Evolutionary conservation across 1,140 invertebrate genomes (phyloP).

Genomic region (Drosophila tristis): DNA sequence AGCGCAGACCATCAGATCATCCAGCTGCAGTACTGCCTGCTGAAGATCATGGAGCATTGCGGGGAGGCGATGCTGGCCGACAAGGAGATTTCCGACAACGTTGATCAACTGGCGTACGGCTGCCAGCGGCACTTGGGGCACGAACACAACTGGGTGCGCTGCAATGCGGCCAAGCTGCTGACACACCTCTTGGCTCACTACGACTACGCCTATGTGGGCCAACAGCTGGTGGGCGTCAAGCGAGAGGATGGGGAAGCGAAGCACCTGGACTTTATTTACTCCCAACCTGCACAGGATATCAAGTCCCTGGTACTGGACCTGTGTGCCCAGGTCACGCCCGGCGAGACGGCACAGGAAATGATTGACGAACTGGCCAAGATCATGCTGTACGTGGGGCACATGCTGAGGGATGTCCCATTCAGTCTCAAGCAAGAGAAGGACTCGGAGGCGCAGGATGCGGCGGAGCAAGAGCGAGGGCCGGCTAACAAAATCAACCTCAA

Average conservation of each 20-base stretch:
- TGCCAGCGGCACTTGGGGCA: constrained; percentile 88
- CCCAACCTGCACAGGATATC: constrained; percentile 86
- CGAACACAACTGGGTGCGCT: constrained; percentile 88
- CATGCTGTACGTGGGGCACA: constrained; percentile 88
- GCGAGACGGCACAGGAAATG: constrained; percentile 86
- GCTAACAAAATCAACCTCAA: constrained; percentile 80
- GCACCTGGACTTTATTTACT: constrained; percentile 86
- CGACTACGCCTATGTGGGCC: constrained; percentile 85
- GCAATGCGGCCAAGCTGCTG: constrained; percentile 90
- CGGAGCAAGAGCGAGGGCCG: constrained; percentile 12
- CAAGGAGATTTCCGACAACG: constrained; percentile 81
- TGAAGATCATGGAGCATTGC: constrained; percentile 85
- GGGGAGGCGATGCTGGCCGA: constrained; percentile 82
- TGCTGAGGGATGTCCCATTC: constrained; percentile 86
- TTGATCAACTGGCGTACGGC: constrained; percentile 88
- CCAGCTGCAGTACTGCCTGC: constrained; percentile 85
- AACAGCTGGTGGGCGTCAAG: constrained; percentile 65
- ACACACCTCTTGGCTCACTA: constrained; percentile 88
- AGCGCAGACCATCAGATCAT: constrained; percentile 86
- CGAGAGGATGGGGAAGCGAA: constrained; percentile 30
- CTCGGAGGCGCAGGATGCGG: constrained; percentile 17
- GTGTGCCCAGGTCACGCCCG: constrained; percentile 89
- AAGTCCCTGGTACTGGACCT: constrained; percentile 90
- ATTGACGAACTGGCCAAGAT: constrained; percentile 90
- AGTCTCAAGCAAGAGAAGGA: constrained; percentile 64